Conservation (phyloP, 1,140 invertebrate genomes). For the Drosophila nikananu region DNA sequence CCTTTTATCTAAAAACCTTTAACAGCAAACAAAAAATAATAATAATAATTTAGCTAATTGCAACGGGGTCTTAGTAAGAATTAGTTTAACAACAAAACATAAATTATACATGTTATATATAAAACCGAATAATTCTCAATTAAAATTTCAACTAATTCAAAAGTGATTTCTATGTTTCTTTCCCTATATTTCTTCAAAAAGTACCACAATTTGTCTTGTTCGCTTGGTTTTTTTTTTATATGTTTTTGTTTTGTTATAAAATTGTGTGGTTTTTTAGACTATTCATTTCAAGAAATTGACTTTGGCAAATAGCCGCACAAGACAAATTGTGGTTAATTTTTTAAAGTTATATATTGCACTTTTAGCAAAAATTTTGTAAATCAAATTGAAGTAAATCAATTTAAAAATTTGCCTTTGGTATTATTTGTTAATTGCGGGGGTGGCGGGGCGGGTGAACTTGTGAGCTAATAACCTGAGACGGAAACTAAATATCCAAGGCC, state of each 20-base stretch:
- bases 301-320: conserved; percentile 63
- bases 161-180: conserved; percentile 23
- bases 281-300: conserved; percentile 72
- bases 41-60: conserved; percentile 77
- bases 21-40: conserved; percentile 72
- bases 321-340: conserved; percentile 58
- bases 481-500: conserved; percentile 13
- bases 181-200: conserved; percentile 14
- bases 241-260: conserved; percentile 4
- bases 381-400: conserved; percentile 69
- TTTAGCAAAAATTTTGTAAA: conserved; percentile 56
- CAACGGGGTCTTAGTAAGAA: conserved; percentile 69
- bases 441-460: conserved; percentile 33
- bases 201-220: conserved; percentile 64
- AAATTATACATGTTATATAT: conserved; percentile 51
- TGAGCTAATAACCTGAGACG: conserved; percentile 22
- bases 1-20: conserved; percentile 69
- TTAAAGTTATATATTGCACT: conserved; percentile 44
- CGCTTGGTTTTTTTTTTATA: conserved; percentile 10
- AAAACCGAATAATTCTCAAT: conserved; percentile 51
- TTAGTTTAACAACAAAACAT: conserved; percentile 73
- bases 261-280: conserved; percentile 40
- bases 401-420: conserved; percentile 64
- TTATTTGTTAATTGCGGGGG: conserved; percentile 32
- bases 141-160: conserved; percentile 60